Evolutionary conservation across 2,797 vertebrate species (phyloP), one percentile per base, ranked within the genome.

Genomic region (Cynodonichthys magdalenae): DNA sequence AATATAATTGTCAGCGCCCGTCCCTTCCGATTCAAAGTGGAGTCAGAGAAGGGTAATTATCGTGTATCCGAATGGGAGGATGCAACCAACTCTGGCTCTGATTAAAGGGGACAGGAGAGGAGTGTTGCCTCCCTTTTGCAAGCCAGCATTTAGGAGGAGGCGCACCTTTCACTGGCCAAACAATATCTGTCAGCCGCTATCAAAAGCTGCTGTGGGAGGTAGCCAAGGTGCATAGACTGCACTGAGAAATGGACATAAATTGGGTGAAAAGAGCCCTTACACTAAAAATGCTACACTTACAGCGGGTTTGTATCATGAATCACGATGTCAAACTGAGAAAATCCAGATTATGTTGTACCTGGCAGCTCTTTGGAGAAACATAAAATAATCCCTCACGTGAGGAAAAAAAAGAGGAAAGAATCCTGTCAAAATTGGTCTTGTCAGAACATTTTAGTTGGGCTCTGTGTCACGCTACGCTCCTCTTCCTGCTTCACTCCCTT

Each of bases 1-100:
- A 89, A 93, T 92, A 89, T 91, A 93, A 92, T 93, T 92, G 91
- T 87, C 87, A 90, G 90, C 80, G 82, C 90, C 89, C 92, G 90
- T 67, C 92, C 89, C 89, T 92, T 91, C 90, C 81, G 54, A 85
- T 89, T 94, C 92, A 89, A 93, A 92, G 94, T 92, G 88, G 93
- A 93, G 93, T 93, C 89, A 91, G 93, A 94, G 94, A 93, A 93
- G 92, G 95, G 89, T 96, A 96, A 96, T 97, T 96, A 98, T 94
- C 89, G 78, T 94, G 94, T 93, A 95, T 94, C 94, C 90, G 93
- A 95, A 94, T 93, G 90, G 92, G 94, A 95, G 94, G 94, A 94
- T 95, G 92, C 94, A 93, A 95, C 77, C 79, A 46, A 95, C 94
- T 95, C 94, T 93, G 92, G 92, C 93, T 95, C 93, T 95, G 94